A percentile compares a stretch with the other conserved stretches of the same genome.
These are phyloP conservation scores for Irena cyanogastra DNA, from an alignment of 2,113 vertebrate species.

Conservation along the genomic window DNA sequence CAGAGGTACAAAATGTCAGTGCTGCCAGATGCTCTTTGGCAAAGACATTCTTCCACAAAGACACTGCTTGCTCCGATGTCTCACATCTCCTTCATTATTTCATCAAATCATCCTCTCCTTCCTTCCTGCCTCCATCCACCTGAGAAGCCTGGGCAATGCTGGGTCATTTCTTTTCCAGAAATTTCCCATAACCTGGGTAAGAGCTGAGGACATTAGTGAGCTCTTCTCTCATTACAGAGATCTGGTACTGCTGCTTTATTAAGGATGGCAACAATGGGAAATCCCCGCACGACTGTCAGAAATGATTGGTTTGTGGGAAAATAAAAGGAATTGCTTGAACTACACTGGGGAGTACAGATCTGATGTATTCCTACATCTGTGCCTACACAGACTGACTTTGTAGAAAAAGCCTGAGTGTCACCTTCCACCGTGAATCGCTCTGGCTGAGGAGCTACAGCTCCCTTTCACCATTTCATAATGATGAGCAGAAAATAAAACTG, in stretches of 20 bases:
- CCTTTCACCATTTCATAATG: background rate
- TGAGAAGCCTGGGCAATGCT: background rate
- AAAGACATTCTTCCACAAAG: background rate
- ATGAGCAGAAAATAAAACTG: background rate
- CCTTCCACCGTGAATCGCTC: background rate
- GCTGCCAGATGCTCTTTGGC: background rate
- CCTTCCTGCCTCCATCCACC: background rate
- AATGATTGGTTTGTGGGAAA: background rate
- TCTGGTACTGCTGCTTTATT: background rate
- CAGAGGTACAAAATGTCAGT: background rate
- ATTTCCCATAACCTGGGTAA: background rate
- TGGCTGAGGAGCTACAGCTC: background rate
- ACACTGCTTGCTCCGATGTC: background rate
- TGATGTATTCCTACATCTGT: background rate
- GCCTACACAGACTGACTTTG: background rate
- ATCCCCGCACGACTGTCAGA: background rate
- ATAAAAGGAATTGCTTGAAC: conserved; percentile 1
- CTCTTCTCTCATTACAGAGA: background rate
- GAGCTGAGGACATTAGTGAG: background rate
- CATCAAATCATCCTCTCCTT: background rate
- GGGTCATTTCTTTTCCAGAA: background rate
- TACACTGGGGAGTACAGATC: background rate
- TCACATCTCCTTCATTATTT: background rate
- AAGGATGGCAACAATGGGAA: conserved; percentile 2
- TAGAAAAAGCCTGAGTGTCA: background rate